These are phyloP conservation scores for Drosophila triauraria DNA, from an alignment of 1,140 invertebrate species.

Conservation along the genomic window DNA sequence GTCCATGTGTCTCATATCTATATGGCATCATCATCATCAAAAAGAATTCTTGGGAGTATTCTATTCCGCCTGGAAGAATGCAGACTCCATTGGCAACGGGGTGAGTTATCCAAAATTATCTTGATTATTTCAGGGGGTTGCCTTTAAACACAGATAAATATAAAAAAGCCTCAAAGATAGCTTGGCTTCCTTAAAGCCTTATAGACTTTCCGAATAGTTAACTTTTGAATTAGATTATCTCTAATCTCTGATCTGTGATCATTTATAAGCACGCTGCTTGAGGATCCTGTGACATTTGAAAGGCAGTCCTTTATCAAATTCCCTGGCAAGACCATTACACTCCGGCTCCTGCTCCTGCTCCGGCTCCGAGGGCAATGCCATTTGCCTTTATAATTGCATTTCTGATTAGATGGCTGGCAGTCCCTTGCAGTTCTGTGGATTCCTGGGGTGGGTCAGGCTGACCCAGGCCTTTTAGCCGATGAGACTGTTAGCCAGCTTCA, in stretches of 20 bases:
- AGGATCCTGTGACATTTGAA: not conserved
- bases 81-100: no score
- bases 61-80: no score
- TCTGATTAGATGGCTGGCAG: constrained; percentile 55
- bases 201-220: no score
- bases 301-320: not conserved
- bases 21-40: no score
- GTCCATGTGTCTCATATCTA: no score
- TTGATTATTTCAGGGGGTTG: not conserved
- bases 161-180: no score
- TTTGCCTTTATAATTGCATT: constrained; percentile 73
- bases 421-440: not conserved
- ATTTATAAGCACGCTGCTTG: not conserved
- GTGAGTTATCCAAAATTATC: not conserved
- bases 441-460: not conserved
- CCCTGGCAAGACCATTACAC: not conserved
- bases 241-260: not conserved
- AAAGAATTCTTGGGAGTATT: no score
- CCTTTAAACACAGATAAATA: not conserved
- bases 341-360: not conserved
- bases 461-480: constrained; percentile 34
- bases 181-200: no score
- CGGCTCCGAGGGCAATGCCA: constrained; percentile 25
- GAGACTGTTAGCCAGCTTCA: constrained; percentile 49
- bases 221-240: not conserved